A percentile compares a stretch with the other conserved stretches of the same genome.
Conservation (phyloP, 1,140 invertebrate genomes). For the Heliconius himera region DNA sequence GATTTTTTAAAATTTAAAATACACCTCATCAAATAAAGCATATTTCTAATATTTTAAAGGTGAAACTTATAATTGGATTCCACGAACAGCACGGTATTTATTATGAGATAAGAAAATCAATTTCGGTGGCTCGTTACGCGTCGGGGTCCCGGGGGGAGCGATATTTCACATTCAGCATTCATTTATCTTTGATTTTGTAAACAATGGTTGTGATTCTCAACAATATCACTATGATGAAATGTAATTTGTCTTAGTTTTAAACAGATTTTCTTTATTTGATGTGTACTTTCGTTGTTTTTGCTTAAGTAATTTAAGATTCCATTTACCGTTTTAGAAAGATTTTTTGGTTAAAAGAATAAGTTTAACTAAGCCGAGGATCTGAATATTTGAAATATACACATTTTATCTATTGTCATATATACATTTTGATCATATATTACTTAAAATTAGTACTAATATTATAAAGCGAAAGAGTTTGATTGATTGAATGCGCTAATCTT, state of each 20-base stretch:
- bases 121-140: slow-evolving; percentile 18
- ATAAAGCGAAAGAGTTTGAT: no score
- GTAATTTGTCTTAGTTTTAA: slow-evolving; percentile 7
- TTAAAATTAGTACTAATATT: no score
- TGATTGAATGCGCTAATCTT: no score
- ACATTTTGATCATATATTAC: no score
- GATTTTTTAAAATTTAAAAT: no score
- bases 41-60: background rate
- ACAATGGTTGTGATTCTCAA: slow-evolving; percentile 5
- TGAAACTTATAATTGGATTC: slow-evolving; percentile 4
- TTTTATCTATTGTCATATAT: no score
- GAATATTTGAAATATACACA: no score
- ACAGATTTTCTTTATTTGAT: background rate
- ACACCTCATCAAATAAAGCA: background rate
- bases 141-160: background rate
- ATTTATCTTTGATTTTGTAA: slow-evolving; percentile 25
- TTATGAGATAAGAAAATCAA: slow-evolving; percentile 21
- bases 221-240: slow-evolving; percentile 24
- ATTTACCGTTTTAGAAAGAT: no score
- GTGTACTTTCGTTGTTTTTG: no score
- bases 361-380: no score
- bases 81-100: background rate
- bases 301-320: no score
- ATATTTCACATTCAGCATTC: background rate
- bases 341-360: no score